These are phyloP conservation scores for Petrocephalus zakoni DNA, from an alignment of 2,113 vertebrate genomes.

Conservation along the genomic window DNA sequence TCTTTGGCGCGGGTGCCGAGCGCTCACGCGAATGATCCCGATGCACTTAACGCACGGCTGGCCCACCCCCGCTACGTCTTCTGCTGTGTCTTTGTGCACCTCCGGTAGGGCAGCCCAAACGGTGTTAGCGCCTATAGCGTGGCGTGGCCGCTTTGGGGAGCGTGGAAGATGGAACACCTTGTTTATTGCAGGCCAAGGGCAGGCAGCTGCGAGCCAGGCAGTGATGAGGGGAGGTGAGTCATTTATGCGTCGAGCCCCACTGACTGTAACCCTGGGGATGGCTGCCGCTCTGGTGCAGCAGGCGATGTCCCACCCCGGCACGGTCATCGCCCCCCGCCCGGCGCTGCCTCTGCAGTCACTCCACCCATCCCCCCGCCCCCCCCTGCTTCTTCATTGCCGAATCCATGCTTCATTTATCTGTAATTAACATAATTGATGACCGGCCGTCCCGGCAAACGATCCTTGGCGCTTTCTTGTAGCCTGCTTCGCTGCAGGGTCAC, in stretches of 20 bases:
- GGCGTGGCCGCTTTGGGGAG: background rate
- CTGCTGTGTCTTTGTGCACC: too few species aligned
- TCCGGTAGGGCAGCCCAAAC: too few species aligned
- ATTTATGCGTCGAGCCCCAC: background rate
- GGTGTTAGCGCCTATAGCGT: background rate
- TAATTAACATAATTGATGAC: slow-evolving; percentile 57
- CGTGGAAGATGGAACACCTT: background rate
- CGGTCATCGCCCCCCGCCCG: too few species aligned
- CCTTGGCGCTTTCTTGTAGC: slow-evolving; percentile 41
- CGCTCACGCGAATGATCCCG: background rate
- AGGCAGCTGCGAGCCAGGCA: background rate
- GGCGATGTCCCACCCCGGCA: background rate
- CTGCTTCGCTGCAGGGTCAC: slow-evolving; percentile 32
- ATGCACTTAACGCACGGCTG: too few species aligned
- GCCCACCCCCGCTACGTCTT: too few species aligned
- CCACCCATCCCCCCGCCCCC: too few species aligned
- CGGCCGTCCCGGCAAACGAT: slow-evolving; percentile 40
- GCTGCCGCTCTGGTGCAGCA: background rate
- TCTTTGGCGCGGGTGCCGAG: background rate
- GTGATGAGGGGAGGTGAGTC: background rate
- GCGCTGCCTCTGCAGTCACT: too few species aligned
- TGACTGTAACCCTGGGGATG: background rate
- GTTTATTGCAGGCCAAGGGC: background rate
- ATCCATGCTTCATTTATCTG: slow-evolving; percentile 55
- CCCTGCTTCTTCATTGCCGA: background rate